A percentile compares a stretch with the other conserved stretches of the same genome.
Conservation (phyloP, 2,113 vertebrate genomes). For the Phylloscopus trochiloides region DNA sequence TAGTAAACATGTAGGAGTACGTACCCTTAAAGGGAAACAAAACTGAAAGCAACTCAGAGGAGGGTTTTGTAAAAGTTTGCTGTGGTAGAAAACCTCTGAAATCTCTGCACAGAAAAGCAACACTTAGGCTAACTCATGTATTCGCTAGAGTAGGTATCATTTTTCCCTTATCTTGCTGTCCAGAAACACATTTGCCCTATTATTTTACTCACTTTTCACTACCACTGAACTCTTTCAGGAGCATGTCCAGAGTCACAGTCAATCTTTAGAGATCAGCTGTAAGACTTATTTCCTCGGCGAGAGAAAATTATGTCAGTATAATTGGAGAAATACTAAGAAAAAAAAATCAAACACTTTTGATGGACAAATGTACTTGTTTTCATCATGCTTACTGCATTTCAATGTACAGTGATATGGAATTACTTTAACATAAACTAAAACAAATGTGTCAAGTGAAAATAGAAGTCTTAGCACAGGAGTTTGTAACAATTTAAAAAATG, state of each 20-base stretch:
- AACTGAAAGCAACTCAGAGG: not conserved
- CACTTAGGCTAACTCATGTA: not conserved
- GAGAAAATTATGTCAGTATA: not conserved
- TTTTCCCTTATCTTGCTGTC: not conserved
- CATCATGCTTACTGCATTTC: not conserved
- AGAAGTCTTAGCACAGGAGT: not conserved
- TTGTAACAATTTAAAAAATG: not conserved
- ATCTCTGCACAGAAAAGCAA: not conserved
- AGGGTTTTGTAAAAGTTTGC: not conserved
- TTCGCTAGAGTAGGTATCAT: not conserved
- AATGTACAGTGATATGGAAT: not conserved
- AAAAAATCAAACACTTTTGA: not conserved
- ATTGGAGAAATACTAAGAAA: not conserved
- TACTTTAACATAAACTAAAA: not conserved
- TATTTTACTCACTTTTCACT: not conserved
- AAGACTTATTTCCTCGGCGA: not conserved
- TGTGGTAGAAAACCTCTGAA: not conserved
- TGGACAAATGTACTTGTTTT: not conserved
- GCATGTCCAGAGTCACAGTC: not conserved
- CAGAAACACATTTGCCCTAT: not conserved
- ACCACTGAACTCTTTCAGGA: not conserved
- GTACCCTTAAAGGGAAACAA: not conserved
- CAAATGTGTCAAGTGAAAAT: not conserved
- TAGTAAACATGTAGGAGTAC: not conserved
- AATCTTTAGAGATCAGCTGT: not conserved